Evolutionary conservation across 2,113 vertebrate species (phyloP).

Genomic region (Lichenostomus cassidix): DNA sequence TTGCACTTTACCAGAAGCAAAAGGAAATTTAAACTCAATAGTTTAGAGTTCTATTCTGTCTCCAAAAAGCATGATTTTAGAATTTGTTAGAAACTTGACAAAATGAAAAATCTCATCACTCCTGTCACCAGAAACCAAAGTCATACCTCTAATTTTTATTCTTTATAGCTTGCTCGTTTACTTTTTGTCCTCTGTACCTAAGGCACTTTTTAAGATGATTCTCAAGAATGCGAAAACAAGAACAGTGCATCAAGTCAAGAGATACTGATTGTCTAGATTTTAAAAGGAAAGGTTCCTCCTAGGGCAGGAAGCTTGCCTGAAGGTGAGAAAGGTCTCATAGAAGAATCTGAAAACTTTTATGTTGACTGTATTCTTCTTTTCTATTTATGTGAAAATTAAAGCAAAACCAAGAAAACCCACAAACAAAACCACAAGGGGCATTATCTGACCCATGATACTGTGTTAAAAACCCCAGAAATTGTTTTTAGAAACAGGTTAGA

Average conservation of each 20-base stretch:
- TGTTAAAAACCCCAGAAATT: neutral
- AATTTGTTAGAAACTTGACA: slow-evolving; percentile 26
- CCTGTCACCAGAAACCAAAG: neutral
- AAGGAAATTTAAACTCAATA: slow-evolving; percentile 23
- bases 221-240: neutral
- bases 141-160: neutral
- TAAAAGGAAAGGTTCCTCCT: neutral
- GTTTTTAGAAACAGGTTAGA: neutral
- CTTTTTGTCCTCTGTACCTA: neutral
- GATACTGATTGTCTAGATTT: neutral
- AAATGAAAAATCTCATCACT: slow-evolving; percentile 14
- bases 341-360: neutral
- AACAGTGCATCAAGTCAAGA: neutral
- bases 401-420: neutral
- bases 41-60: slow-evolving; percentile 9
- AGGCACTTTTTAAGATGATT: neutral
- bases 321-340: neutral
- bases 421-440: neutral
- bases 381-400: neutral
- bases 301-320: neutral
- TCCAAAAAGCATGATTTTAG: neutral
- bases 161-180: neutral
- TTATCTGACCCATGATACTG: neutral
- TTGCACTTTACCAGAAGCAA: slow-evolving; percentile 45
- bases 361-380: neutral